Conservation (phyloP, 2,888 invertebrate genomes). For the Eulithis prunata region DNA sequence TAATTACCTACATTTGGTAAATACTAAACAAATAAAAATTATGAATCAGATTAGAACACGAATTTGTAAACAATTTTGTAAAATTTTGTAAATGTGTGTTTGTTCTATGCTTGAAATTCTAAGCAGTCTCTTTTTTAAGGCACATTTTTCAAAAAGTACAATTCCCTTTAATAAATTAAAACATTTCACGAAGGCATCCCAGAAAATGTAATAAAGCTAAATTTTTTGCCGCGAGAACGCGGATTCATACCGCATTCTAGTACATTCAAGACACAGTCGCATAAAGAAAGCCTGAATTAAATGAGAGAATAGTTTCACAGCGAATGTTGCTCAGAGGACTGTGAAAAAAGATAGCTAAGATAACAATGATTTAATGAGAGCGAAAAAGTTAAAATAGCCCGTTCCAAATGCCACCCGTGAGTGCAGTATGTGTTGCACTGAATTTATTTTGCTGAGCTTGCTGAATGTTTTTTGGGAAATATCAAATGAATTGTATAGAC, state of each 20-base stretch:
- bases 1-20: too few species aligned
- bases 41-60: too few species aligned
- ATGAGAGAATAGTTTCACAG: slow-evolving; percentile 45
- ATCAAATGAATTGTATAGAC: slow-evolving; percentile 20
- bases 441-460: slow-evolving; percentile 34
- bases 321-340: slow-evolving; percentile 43
- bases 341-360: slow-evolving; percentile 57
- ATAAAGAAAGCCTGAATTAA: slow-evolving; percentile 39
- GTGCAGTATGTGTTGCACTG: slow-evolving; percentile 45
- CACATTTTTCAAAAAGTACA: background rate
- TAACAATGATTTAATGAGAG: slow-evolving; percentile 73
- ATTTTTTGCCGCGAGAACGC: slow-evolving; percentile 11
- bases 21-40: too few species aligned
- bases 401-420: slow-evolving; percentile 58
- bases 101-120: too few species aligned
- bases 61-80: too few species aligned
- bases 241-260: slow-evolving; percentile 21
- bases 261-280: slow-evolving; percentile 20
- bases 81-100: too few species aligned
- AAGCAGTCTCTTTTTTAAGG: too few species aligned
- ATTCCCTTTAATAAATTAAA: slow-evolving; percentile 3
- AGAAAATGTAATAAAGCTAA: slow-evolving; percentile 19
- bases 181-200: background rate
- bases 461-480: slow-evolving; percentile 21
- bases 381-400: slow-evolving; percentile 58